Base-by-base conservation (phyloP, 1,140 invertebrate species). In the Lasioglossum baleicum region DNA sequence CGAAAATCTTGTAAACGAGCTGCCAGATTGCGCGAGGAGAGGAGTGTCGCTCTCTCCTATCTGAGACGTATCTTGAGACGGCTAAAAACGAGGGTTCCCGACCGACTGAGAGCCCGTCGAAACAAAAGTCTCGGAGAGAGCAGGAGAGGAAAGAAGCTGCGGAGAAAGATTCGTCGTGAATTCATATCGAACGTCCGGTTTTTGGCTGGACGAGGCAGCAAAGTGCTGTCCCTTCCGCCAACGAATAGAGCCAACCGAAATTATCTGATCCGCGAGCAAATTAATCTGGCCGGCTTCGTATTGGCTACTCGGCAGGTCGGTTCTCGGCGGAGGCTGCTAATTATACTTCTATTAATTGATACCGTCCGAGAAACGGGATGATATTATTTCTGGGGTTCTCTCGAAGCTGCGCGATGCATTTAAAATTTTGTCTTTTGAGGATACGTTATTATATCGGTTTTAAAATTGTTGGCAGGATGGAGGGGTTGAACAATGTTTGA, bases 21-120 rank as follows among this genome's bases (percentile, higher is more conserved):
- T 66, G 61, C 35, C 35, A 35, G 61, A 79, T 79, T 58, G 63
- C 70, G 48, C 40, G 17, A 22, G 67, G 40, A 13, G 68, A 70
- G 68, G 31, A 70, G 22, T 2, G 58, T 40, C 26, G 26, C 67
- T 53, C 51, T 53, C 56, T 11, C 20, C 67, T 71, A 77, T 53
- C 75, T 77, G 63, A 53, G 58, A 71, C 58, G 61, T 63, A 78
- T 78, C 76, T 78, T 72, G 76, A 79, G 76, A 73, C 69, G 61
- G 53, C 69, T 79, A 73, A 73, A 66, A 77, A 67, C 67, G 73
- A 75, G 53, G 56, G 56, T 20, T 58, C 7, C 35, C 44, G 79
- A 63, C 66, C 58, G 75, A 80, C 56, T 64, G 53, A 58, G 75
- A 70, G 65, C n/a, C 17, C 15, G 10, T 20, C 0, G 40, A 61